These are phyloP conservation scores for Platanista minor DNA, from an alignment of 2,113 vertebrate species.

Conservation along the genomic window DNA sequence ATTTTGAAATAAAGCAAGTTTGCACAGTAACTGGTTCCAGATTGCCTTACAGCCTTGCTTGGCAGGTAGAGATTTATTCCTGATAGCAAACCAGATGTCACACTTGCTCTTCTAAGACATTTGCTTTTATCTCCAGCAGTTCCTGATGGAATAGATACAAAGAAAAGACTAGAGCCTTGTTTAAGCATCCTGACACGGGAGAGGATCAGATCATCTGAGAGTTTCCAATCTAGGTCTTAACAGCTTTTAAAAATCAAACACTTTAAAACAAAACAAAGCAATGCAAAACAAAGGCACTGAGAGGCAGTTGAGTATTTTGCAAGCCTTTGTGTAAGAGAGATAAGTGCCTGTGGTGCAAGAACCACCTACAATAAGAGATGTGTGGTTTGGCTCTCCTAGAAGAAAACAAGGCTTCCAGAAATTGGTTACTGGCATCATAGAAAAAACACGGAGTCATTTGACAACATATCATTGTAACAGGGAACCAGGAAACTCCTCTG, in stretches of 20 bases:
- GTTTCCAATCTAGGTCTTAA: constrained; percentile 62
- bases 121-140: constrained; percentile 76
- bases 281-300: not conserved
- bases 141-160: constrained; percentile 68
- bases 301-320: not conserved
- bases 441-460: not conserved
- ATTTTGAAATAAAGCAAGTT: constrained; percentile 75
- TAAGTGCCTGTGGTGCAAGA: not conserved
- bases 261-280: not conserved
- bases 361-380: not conserved
- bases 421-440: not conserved
- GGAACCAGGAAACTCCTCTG: not conserved
- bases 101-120: constrained; percentile 75
- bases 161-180: constrained; percentile 72
- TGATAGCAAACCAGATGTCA: constrained; percentile 76
- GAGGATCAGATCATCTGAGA: constrained; percentile 63
- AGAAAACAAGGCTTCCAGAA: not conserved
- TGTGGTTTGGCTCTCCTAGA: not conserved
- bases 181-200: constrained; percentile 62
- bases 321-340: not conserved
- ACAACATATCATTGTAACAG: not conserved
- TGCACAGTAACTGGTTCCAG: constrained; percentile 71
- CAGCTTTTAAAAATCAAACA: constrained; percentile 53
- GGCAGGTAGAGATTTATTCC: constrained; percentile 81
- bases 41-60: constrained; percentile 68